Evolutionary conservation across 2,113 vertebrate genomes (phyloP).

Genomic region (Paradoxurus hermaphroditus): DNA sequence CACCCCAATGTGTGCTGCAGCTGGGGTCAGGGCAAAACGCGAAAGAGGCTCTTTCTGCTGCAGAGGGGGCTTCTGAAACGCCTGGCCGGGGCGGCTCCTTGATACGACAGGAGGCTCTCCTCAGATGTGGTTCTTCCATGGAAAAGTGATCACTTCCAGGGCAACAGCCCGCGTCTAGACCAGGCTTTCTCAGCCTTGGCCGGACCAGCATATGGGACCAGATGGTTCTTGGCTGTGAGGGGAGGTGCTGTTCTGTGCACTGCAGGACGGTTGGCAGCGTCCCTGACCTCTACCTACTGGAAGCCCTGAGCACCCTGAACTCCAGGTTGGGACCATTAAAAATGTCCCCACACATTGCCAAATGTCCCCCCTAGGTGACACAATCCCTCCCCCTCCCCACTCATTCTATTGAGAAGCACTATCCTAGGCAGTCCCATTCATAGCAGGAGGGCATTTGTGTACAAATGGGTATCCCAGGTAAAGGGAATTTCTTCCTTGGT

Average conservation of each 20-base stretch:
- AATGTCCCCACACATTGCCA: neutral
- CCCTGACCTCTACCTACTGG: neutral
- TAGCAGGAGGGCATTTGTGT: neutral
- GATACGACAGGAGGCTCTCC: neutral
- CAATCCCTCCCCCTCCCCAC: neutral
- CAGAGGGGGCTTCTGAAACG: neutral
- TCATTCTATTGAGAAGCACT: rapidly evolving
- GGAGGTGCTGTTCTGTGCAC: neutral
- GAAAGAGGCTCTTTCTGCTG: neutral
- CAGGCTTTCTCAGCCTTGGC: neutral
- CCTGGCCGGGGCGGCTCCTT: neutral
- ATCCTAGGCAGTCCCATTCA: neutral
- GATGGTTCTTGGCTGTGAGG: neutral
- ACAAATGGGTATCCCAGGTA: neutral
- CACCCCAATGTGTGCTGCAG: neutral
- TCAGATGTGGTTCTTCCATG: neutral
- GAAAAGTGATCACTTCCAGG: neutral
- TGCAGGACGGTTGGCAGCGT: neutral
- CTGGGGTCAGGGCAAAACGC: neutral
- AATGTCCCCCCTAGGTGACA: neutral
- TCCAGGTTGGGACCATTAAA: neutral
- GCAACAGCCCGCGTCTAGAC: neutral
- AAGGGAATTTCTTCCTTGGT: neutral
- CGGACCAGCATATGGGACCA: neutral
- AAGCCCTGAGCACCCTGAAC: neutral